Percentiles rank a stretch among this genome's conserved stretches.
Conservation (phyloP, 2,113 vertebrate genomes). For the Dascyllus trimaculatus region DNA sequence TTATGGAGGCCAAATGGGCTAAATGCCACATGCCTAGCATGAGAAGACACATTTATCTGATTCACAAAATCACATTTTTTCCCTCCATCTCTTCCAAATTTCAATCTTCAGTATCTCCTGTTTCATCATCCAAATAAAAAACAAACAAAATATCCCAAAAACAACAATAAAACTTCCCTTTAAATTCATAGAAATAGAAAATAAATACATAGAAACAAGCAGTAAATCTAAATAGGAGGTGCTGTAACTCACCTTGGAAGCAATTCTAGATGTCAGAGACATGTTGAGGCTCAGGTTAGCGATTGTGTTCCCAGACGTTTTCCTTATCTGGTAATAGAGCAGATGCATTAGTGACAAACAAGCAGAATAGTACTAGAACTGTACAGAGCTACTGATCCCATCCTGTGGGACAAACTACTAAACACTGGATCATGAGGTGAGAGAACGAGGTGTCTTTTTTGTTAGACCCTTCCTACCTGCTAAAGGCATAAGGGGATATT, state of each 20-base stretch:
- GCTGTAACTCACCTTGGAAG: conserved; percentile 57
- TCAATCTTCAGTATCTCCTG: neutral
- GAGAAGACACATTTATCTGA: conserved; percentile 16
- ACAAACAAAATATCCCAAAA: neutral
- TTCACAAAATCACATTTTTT: neutral
- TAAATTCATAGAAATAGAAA: neutral
- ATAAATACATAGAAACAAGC: neutral
- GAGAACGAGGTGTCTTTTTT: neutral
- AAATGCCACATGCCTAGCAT: neutral
- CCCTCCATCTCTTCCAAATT: neutral
- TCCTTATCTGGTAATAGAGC: conserved; percentile 40
- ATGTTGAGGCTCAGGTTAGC: conserved; percentile 8
- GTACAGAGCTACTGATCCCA: neutral
- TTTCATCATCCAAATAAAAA: conserved; percentile 2
- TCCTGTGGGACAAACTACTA: neutral
- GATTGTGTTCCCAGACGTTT: conserved; percentile 23
- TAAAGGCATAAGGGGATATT: neutral
- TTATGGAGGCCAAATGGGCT: conserved; percentile 26
- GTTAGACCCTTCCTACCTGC: too few species aligned
- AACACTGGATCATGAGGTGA: neutral
- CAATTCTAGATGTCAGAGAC: neutral
- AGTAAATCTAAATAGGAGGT: neutral
- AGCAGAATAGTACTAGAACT: neutral
- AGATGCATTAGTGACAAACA: conserved; percentile 39
- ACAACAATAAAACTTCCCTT: neutral